Base-by-base conservation (phyloP, 2,888 invertebrate species). In the Hedychridium roseum region DNA sequence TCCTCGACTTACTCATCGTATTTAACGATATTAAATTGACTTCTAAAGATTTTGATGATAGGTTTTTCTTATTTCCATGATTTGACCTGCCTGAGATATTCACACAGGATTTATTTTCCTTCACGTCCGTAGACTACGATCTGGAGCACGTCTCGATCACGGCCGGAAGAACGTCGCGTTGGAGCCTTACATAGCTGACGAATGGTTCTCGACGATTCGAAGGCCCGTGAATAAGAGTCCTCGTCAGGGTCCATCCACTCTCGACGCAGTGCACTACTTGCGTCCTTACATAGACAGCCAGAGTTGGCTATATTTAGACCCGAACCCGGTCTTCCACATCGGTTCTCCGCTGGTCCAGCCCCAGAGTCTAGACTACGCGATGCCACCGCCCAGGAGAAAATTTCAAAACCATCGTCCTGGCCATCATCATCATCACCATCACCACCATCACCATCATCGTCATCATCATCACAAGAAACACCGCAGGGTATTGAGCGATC, bases 281-380 rank as follows among this genome's bases (percentile, higher is more conserved):
- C 51, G 60, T 34, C 71, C 74, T 1, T 69, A 73, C 34, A 58
- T 68, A 51, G 73, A 76, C 37, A 73, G 68, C 35, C 68, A 55
- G 12, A 74, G 75, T 53, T 74, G 73, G 68, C 58, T 75, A 35
- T 77, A 76, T 35, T 51, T 74, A 21, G 71, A 75, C 9, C 57
- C 70, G 7, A 66, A 64, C 54, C 64, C 71, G 5, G 37, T 61
- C 32, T 52, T 67, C 32, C 54, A 44, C 28, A 32, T 65, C 15
- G 57, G 57, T 17, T 49, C 58, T 21, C 58, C 65, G 12, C 18
- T 55, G 20, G 23, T 57, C 40, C 54, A 59, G 35, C 30, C 60
- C 2, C 57, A 51, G 38, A 46, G 57, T 60, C 45, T 61, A 38
- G 60, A 68, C n/a, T 64, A 70, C 41, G 62, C 60, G 9, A 48